These are phyloP conservation scores for Galaxias olidus DNA, from an alignment of 2,797 vertebrate species.

Conservation along the genomic window DNA sequence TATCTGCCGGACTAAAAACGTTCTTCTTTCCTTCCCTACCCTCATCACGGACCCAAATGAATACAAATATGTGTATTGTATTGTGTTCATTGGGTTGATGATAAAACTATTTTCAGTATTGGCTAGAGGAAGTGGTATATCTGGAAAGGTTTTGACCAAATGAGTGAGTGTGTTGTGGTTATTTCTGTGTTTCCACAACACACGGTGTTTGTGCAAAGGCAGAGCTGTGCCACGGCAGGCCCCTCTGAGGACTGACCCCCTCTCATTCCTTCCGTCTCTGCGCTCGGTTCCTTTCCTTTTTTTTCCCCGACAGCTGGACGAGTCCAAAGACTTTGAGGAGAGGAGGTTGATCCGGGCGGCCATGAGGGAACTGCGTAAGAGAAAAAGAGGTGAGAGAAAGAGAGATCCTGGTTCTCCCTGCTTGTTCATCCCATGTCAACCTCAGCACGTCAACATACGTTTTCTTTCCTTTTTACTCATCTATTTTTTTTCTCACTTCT, in stretches of 20 bases:
- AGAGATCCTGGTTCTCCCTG: background rate
- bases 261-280: constrained; percentile 29
- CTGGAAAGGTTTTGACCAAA: constrained; percentile 15
- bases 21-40: background rate
- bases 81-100: background rate
- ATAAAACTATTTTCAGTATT: constrained; percentile 11
- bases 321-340: constrained; percentile 90
- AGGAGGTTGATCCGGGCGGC: constrained; percentile 90
- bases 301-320: constrained; percentile 81
- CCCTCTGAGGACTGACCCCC: constrained; percentile 22
- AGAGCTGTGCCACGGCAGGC: constrained; percentile 14
- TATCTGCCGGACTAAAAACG: background rate
- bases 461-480: background rate
- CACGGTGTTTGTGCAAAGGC: constrained; percentile 6
- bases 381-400: constrained; percentile 86
- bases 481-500: too few relatives aligned
- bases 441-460: background rate
- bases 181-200: constrained; percentile 6
- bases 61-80: too few relatives aligned
- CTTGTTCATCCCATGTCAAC: background rate
- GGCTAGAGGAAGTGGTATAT: constrained; percentile 13
- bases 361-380: constrained; percentile 95
- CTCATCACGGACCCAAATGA: background rate
- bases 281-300: too few relatives aligned
- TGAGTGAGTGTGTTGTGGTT: constrained; percentile 2